Conservation (phyloP, 2,888 invertebrate species). For the Imbricaverruca yamaguchii region DNA sequence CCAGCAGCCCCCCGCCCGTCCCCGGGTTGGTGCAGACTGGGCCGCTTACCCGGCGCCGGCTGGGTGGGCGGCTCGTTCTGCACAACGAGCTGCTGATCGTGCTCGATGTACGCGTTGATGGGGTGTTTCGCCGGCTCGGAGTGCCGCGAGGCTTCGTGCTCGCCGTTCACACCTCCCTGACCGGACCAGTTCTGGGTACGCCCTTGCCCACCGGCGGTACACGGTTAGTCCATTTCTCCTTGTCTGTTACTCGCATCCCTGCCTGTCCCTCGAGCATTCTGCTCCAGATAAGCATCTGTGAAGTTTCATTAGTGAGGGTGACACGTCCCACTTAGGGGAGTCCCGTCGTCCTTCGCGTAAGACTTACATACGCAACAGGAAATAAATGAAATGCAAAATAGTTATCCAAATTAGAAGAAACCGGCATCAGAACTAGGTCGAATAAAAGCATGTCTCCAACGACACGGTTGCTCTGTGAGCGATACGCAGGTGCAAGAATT, state of each 20-base stretch:
- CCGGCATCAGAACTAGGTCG: too few species aligned
- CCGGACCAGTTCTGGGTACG: neutral
- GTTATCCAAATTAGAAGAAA: too few species aligned
- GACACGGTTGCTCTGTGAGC: too few species aligned
- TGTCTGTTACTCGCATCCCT: neutral
- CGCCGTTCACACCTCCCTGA: neutral
- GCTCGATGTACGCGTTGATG: neutral
- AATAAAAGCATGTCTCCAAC: too few species aligned
- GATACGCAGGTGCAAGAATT: too few species aligned
- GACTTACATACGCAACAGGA: neutral
- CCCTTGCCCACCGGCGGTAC: neutral
- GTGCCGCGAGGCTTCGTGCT: neutral
- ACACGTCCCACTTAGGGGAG: constrained; percentile 11
- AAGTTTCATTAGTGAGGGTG: constrained; percentile 15
- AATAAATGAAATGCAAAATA: too few species aligned
- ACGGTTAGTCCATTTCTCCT: constrained; percentile 17
- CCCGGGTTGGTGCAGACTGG: too few species aligned
- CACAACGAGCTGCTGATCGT: neutral
- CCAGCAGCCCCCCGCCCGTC: too few species aligned
- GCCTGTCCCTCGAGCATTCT: neutral
- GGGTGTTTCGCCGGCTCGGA: too few species aligned
- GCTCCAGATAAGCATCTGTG: neutral
- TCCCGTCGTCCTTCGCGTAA: neutral
- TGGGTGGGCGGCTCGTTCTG: neutral
- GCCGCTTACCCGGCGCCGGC: too few species aligned